phyloP scores from a whole-genome alignment of 2,888 invertebrate genomes.

The Spatulosminthurus flaviceps region DNA sequence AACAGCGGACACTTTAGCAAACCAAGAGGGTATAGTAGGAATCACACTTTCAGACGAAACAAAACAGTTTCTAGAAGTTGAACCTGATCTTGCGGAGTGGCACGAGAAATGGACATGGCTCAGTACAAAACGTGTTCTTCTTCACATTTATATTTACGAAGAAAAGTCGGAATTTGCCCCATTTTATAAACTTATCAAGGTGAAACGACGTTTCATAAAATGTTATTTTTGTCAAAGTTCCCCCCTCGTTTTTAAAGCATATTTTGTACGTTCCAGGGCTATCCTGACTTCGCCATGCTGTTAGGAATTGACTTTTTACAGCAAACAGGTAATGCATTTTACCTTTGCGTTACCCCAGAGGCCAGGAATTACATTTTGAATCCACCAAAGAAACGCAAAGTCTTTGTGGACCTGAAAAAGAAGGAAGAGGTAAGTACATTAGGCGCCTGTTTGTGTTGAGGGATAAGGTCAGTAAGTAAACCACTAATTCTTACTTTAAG shows the following conservation, averaged over 20 bases:
- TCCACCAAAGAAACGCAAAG: conserved; percentile 55
- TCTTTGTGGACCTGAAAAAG: conserved; percentile 54
- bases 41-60: conserved; percentile 56
- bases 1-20: conserved; percentile 55
- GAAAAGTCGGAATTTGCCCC: conserved; percentile 60
- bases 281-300: conserved; percentile 60
- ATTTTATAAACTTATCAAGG: conserved; percentile 57
- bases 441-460: too few relatives aligned
- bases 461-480: too few relatives aligned
- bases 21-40: conserved; percentile 60
- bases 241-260: too few relatives aligned
- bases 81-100: conserved; percentile 49
- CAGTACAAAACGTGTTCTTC: conserved; percentile 56
- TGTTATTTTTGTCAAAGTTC: too few relatives aligned
- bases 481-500: too few relatives aligned
- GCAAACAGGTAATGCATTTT: conserved; percentile 57
- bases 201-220: conserved; percentile 20
- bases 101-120: conserved; percentile 54
- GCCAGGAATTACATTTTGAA: conserved; percentile 59
- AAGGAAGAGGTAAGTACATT: conserved; percentile 51
- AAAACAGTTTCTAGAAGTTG: conserved; percentile 56
- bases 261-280: conserved; percentile 50
- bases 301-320: conserved; percentile 56
- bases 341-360: conserved; percentile 57
- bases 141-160: conserved; percentile 59